Conservation (phyloP, 2,797 vertebrate species). For the Lepus oiostolus region DNA sequence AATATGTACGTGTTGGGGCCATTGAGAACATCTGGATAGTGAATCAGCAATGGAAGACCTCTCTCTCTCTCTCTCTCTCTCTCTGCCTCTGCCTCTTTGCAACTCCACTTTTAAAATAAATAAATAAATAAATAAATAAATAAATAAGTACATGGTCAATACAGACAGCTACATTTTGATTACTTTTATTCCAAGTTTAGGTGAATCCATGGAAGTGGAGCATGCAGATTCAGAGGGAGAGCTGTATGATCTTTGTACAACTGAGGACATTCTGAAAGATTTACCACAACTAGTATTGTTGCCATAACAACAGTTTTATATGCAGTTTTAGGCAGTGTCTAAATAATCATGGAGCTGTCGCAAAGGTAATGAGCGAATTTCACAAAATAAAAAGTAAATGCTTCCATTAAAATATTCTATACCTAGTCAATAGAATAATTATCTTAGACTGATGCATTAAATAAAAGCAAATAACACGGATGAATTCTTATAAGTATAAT, state of each 20-base stretch:
- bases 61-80: too few species aligned
- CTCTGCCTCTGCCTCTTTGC: too few species aligned
- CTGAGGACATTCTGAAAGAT: not conserved
- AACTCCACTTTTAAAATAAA: too few species aligned
- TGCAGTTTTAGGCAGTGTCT: not conserved
- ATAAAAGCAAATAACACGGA: conserved; percentile 30
- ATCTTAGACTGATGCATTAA: conserved; percentile 45
- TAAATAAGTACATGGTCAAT: not conserved
- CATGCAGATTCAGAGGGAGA: too few species aligned
- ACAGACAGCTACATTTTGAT: not conserved
- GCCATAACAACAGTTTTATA: conserved; percentile 37
- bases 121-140: not conserved
- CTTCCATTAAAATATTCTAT: conserved; percentile 31
- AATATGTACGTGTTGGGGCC: too few species aligned
- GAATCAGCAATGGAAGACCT: too few species aligned
- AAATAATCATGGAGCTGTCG: not conserved
- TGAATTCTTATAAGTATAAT: conserved; percentile 31
- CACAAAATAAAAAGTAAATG: conserved; percentile 46
- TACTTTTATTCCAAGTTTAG: too few species aligned
- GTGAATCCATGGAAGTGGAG: not conserved
- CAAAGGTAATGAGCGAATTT: conserved; percentile 40
- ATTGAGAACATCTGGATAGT: too few species aligned
- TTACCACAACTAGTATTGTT: not conserved
- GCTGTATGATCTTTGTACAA: not conserved
- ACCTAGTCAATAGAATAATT: conserved; percentile 19